Conservation (phyloP, 2,888 invertebrate genomes). For the Onchidella celtica region DNA sequence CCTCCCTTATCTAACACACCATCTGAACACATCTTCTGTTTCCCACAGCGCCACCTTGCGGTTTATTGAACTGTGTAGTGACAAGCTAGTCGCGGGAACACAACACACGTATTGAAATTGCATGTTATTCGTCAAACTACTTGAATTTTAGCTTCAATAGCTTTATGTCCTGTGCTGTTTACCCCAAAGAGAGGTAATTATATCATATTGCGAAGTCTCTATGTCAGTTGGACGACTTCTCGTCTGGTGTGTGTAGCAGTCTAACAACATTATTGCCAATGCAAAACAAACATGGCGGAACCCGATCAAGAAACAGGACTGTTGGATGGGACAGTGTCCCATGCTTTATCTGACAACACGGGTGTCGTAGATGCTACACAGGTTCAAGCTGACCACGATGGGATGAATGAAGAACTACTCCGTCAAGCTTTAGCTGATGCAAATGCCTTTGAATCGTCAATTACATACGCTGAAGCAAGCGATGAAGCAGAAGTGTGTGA, state of each 20-base stretch:
- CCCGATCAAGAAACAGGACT: constrained; percentile 61
- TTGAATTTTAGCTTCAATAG: not conserved
- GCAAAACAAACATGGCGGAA: constrained; percentile 75
- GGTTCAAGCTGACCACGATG: constrained; percentile 28
- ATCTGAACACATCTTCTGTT: not conserved
- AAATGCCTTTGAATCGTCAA: constrained; percentile 18
- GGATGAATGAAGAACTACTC: constrained; percentile 40
- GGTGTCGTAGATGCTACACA: constrained; percentile 28
- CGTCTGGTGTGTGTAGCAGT: constrained; percentile 18
- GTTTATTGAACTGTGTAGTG: constrained; percentile 34
- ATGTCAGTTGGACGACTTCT: not conserved
- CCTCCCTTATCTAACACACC: constrained; percentile 20
- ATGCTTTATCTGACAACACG: constrained; percentile 16
- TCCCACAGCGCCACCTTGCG: constrained; percentile 54
- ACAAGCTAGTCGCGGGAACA: constrained; percentile 51
- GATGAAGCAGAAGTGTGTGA: constrained; percentile 42
- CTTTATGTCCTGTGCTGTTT: not conserved
- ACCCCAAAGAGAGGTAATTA: not conserved
- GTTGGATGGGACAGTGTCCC: constrained; percentile 53
- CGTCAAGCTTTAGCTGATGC: constrained; percentile 41
- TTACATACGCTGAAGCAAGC: constrained; percentile 14
- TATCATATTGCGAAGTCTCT: not conserved
- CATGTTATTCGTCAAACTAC: not conserved
- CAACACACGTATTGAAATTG: not conserved
- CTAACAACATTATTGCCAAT: constrained; percentile 40